Conservation (phyloP, 2,888 invertebrate species). For the Xylota sylvarum region DNA sequence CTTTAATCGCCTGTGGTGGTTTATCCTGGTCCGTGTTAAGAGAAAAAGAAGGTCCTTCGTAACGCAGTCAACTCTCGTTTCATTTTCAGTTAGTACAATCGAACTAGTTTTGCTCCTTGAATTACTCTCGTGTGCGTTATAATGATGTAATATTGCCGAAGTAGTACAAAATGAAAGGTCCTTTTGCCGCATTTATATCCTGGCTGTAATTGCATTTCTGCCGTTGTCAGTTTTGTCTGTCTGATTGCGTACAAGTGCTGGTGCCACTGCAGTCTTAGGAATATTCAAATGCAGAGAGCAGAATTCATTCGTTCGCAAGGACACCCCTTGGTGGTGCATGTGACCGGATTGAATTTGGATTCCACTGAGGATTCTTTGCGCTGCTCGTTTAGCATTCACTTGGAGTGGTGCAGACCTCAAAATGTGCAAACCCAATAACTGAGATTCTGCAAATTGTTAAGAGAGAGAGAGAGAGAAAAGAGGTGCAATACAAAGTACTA, state of each 20-base stretch:
- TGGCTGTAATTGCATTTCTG: conserved; percentile 53
- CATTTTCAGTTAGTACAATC: conserved; percentile 3
- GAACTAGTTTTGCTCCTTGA: background rate
- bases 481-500: background rate
- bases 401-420: conserved; percentile 2
- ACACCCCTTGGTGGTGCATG: background rate
- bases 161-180: conserved; percentile 13
- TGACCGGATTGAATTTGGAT: conserved; percentile 10
- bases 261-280: conserved; percentile 16
- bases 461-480: background rate
- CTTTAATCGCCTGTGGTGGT: conserved; percentile 42
- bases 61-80: background rate
- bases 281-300: conserved; percentile 5
- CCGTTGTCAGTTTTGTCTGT: conserved; percentile 9
- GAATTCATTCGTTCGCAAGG: conserved; percentile 23
- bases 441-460: conserved; percentile 39
- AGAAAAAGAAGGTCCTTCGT: conserved; percentile 13
- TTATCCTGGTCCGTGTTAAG: background rate
- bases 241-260: background rate
- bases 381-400: background rate
- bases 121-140: background rate
- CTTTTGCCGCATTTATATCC: conserved; percentile 51
- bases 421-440: conserved; percentile 43
- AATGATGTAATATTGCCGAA: conserved; percentile 27
- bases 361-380: conserved; percentile 5